phyloP scores from a whole-genome alignment of 2,113 vertebrate species.

The Calcarius ornatus region DNA sequence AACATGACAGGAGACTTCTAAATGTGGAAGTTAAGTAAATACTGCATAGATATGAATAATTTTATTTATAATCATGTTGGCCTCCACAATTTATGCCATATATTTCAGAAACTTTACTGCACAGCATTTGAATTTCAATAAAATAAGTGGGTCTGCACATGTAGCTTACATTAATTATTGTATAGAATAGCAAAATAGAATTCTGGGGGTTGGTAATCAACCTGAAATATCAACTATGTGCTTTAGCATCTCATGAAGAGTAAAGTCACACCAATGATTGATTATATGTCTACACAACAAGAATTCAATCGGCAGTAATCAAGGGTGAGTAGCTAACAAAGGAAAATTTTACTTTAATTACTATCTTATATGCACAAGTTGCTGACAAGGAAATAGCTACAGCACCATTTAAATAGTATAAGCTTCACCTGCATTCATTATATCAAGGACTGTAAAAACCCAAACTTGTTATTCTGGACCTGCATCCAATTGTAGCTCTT shows the following conservation, averaged over 20 bases:
- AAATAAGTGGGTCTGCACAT: not conserved
- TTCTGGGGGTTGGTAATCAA: not conserved
- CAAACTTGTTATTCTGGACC: not conserved
- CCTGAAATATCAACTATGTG: not conserved
- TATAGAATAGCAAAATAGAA: not conserved
- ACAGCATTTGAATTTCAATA: not conserved
- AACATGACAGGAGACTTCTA: not conserved
- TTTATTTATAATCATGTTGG: not conserved
- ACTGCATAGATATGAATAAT: not conserved
- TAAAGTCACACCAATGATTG: not conserved
- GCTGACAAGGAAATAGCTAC: not conserved
- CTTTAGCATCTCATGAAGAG: not conserved
- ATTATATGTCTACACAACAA: not conserved
- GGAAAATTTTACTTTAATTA: not conserved
- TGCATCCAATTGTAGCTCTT: not conserved
- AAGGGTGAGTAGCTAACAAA: not conserved
- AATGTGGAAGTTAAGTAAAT: not conserved
- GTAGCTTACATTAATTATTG: not conserved
- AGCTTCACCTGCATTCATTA: not conserved
- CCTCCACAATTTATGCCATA: not conserved
- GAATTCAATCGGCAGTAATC: not conserved
- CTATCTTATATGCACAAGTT: not conserved
- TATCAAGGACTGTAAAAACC: not conserved
- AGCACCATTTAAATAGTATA: not conserved
- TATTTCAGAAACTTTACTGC: not conserved